Evolutionary conservation across 64 coral and sea anemone species (phyloP).

Genomic region (Montipora efflorescens): DNA sequence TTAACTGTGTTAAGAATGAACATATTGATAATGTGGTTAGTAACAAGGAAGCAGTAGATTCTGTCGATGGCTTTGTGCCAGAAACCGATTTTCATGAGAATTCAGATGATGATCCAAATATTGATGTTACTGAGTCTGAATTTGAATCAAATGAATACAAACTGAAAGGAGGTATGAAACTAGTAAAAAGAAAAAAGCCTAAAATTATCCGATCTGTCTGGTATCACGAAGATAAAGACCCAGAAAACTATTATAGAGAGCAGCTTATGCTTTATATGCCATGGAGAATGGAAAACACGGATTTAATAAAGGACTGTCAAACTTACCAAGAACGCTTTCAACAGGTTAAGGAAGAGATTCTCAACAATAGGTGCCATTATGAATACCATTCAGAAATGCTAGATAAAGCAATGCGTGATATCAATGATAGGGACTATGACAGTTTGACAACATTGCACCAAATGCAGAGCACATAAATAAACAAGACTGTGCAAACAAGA

Average conservation of each 20-base stretch:
- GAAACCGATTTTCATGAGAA: conserved; percentile 45
- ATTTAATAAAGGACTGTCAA: conserved; percentile 29
- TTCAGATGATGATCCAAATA: conserved; percentile 2
- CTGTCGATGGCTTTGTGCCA: conserved; percentile 22
- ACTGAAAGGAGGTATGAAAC: conserved; percentile 55
- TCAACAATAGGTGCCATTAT: background rate
- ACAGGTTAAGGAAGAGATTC: background rate
- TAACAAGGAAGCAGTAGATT: background rate
- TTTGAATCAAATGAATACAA: conserved; percentile 14
- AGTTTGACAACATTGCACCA: too few species aligned
- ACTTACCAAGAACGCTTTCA: conserved; percentile 62
- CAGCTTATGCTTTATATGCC: conserved; percentile 74
- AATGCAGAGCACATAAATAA: too few species aligned
- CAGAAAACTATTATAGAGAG: conserved; percentile 82
- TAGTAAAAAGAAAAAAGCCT: conserved; percentile 39
- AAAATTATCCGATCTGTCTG: conserved; percentile 73
- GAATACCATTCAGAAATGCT: conserved; percentile 49
- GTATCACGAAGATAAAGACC: conserved; percentile 73
- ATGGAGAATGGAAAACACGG: conserved; percentile 58
- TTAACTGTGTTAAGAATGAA: conserved; percentile 44
- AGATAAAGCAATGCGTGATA: conserved; percentile 22
- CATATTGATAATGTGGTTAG: background rate
- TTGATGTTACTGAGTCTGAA: background rate
- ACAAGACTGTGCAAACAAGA: too few species aligned
- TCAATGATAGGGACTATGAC: too few species aligned